phyloP scores from a whole-genome alignment of 2,888 invertebrate genomes.

The Tipula helvola region DNA sequence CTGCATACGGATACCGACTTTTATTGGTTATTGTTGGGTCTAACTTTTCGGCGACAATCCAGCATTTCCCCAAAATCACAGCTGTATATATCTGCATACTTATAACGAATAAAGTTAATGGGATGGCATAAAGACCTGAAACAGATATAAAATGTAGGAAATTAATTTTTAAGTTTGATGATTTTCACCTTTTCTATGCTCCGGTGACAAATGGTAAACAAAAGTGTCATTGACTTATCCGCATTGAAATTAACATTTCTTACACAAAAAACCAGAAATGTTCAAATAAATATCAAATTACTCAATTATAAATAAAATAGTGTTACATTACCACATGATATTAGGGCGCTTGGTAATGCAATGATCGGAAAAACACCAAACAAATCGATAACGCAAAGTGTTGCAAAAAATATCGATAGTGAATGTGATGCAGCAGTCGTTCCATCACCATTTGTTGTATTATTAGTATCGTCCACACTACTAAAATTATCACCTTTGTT shows the following conservation, averaged over 20 bases:
- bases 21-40: constrained; percentile 51
- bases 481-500: not conserved
- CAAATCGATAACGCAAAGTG: constrained; percentile 65
- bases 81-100: constrained; percentile 71
- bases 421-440: constrained; percentile 24
- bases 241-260: not conserved
- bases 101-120: constrained; percentile 52
- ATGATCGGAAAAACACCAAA: constrained; percentile 76
- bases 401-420: constrained; percentile 54
- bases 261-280: not conserved
- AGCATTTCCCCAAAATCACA: constrained; percentile 62
- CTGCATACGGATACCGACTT: constrained; percentile 66
- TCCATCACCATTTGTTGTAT: not conserved
- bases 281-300: not conserved
- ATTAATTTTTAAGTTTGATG: too few species aligned
- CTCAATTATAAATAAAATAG: not conserved
- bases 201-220: not conserved
- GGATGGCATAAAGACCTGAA: constrained; percentile 57
- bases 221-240: not conserved
- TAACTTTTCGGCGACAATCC: constrained; percentile 64
- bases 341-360: constrained; percentile 59
- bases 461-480: not conserved
- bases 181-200: too few species aligned
- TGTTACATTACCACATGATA: constrained; percentile 52
- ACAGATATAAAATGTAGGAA: not conserved